Conservation (phyloP, 23 tunicate genomes). For the Halocynthia aurantium region DNA sequence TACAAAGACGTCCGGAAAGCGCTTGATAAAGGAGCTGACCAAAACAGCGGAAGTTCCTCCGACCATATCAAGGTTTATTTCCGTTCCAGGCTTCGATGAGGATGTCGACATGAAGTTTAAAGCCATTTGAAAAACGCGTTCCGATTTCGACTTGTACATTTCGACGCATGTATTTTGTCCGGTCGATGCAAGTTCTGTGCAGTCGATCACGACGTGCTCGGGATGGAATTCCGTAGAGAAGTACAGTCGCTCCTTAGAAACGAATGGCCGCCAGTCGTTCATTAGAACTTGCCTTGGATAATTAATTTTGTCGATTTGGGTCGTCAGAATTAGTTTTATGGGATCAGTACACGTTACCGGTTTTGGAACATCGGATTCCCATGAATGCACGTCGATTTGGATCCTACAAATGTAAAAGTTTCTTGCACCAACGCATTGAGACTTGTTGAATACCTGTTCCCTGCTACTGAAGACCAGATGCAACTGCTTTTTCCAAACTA, state of each 20-base stretch:
- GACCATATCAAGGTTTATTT: neutral
- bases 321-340: neutral
- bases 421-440: neutral
- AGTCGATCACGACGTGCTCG: neutral
- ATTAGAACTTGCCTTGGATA: neutral
- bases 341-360: neutral
- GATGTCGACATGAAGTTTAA: too few relatives aligned
- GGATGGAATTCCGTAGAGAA: neutral
- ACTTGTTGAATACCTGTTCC: neutral
- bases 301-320: neutral
- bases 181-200: neutral
- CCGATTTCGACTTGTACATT: neutral
- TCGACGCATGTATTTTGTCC: neutral
- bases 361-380: neutral
- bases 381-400: neutral
- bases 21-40: too few relatives aligned
- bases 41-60: too few relatives aligned
- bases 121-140: neutral
- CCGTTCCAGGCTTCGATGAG: neutral
- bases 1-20: too few relatives aligned
- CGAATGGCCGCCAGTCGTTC: neutral
- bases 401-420: constrained; percentile 1
- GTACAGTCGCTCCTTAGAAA: neutral
- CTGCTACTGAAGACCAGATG: neutral
- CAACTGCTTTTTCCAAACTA: neutral